Base-by-base conservation (phyloP, 2,797 vertebrate species). In the Pteronotus mesoamericanus region DNA sequence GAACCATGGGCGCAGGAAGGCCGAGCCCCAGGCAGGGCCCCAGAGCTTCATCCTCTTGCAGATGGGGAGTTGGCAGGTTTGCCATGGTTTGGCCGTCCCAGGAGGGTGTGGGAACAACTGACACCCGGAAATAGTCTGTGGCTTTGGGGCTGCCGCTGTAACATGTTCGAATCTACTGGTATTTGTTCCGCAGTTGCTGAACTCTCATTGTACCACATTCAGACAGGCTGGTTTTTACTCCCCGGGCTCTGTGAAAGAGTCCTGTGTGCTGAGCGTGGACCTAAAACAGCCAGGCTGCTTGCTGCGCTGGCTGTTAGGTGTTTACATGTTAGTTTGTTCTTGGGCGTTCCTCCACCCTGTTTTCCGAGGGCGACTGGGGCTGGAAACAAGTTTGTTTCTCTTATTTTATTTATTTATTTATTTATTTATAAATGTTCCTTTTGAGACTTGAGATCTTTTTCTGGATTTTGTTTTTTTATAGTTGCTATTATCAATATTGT, bases 121-220 rank as follows among this genome's bases (percentile, higher is more conserved):
- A 42, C 66, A 48, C 84, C 78, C 5, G 0, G 68, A 90, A 87
- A 51, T 39, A 34, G 66, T 12, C 90, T 95, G 97, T 93, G 97
- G 96, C 75, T 97, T 94, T 61, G 61, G 89, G 79, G n/a, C 66
- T 32, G 42, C 57, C 3, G 24, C 87, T 29, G 51, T 34, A 24
- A 32, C 0, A 0, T 83, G 86, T 64, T 75, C 75, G 29, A 4
- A 32, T n/a, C 42, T 24, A 42, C 61, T 71, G 79, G 61, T 24
- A 1, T 87, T 78, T 24, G 19, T 32, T 72, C 64, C 71, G 91
- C 66, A 5, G 32, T 42, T 29, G 9, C 44, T 32, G 19, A 24
- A 6, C 55, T 32, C 3, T 53, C 57, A 6, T 53, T 55, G 72
- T 32, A 3, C 42, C 4, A 3, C 9, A 0, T 24, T 29, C 69